Conservation (phyloP, 2,113 vertebrate species). For the Colaptes auratus region DNA sequence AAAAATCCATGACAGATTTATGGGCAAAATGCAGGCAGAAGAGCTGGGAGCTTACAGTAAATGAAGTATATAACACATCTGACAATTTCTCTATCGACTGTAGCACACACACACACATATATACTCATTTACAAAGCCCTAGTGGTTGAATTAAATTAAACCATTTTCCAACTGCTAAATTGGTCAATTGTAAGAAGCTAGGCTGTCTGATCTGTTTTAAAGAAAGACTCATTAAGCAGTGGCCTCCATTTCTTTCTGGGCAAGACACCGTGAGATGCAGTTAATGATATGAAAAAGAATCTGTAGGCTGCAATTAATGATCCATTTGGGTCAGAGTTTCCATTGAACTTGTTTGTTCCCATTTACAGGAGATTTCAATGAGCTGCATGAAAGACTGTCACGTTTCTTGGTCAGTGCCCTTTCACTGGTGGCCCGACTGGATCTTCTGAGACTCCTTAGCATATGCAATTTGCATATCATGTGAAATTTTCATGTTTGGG, state of each 20-base stretch:
- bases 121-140: slow-evolving; percentile 22
- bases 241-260: slow-evolving; percentile 25
- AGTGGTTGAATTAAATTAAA: slow-evolving; percentile 52
- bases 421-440: background rate
- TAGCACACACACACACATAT: background rate
- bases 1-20: slow-evolving; percentile 14
- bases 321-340: slow-evolving; percentile 52
- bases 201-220: slow-evolving; percentile 49
- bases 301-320: slow-evolving; percentile 55
- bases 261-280: slow-evolving; percentile 32
- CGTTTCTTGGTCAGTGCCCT: slow-evolving; percentile 14
- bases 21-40: background rate
- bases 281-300: slow-evolving; percentile 68
- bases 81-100: background rate
- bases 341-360: slow-evolving; percentile 62
- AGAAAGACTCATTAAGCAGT: slow-evolving; percentile 69
- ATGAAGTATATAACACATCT: background rate
- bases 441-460: slow-evolving; percentile 8
- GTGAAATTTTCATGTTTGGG: background rate
- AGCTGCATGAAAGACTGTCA: slow-evolving; percentile 14
- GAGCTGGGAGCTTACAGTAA: slow-evolving; percentile 2
- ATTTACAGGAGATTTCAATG: slow-evolving; percentile 56
- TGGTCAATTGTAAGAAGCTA: slow-evolving; percentile 43
- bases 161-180: slow-evolving; percentile 58
- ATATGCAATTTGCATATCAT: background rate